Conservation (phyloP, 2,113 vertebrate species). For the Python bivittatus region DNA sequence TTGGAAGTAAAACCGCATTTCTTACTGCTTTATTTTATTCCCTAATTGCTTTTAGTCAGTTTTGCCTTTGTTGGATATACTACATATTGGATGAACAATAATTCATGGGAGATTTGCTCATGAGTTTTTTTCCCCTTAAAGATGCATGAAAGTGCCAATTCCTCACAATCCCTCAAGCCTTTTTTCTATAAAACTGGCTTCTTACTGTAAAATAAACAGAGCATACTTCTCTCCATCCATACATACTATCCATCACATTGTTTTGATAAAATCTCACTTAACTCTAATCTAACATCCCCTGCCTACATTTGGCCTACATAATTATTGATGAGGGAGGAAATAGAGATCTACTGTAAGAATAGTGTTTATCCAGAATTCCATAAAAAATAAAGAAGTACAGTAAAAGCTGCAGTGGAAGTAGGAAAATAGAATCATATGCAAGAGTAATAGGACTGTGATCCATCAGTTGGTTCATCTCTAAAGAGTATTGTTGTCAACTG, state of each 20-base stretch:
- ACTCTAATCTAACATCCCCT: neutral
- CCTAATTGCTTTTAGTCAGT: neutral
- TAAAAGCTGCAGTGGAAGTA: neutral
- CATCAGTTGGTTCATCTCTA: neutral
- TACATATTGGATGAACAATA: too few relatives aligned
- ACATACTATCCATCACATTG: neutral
- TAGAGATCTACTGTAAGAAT: neutral
- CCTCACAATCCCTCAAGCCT: neutral
- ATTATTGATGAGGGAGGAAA: neutral
- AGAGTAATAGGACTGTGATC: neutral
- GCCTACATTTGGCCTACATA: neutral
- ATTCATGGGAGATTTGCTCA: neutral
- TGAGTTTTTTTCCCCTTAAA: neutral
- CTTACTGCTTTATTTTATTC: neutral
- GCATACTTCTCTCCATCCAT: neutral
- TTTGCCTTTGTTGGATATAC: neutral
- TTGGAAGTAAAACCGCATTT: neutral
- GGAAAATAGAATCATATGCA: neutral
- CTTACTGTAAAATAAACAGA: neutral
- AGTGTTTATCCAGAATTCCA: neutral
- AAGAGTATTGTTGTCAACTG: neutral
- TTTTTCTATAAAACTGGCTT: neutral
- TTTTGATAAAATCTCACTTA: neutral
- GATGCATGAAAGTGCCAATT: neutral
- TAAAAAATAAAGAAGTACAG: neutral